A percentile compares a stretch with the other conserved stretches of the same genome.
Conservation (phyloP, 2,888 invertebrate genomes). For the Lepidocyrtinus sp. region DNA sequence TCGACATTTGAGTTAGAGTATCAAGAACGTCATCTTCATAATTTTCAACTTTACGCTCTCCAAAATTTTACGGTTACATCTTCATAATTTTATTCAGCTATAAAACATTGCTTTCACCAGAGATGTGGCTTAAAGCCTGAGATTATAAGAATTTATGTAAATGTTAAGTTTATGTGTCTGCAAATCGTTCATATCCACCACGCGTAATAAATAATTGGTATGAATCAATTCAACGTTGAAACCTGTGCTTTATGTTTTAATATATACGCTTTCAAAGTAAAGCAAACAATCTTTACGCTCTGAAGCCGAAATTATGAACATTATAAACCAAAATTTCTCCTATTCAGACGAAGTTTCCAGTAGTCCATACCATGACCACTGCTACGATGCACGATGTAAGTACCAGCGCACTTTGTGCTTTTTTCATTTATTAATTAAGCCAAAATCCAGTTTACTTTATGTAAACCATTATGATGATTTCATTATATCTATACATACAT, state of each 20-base stretch:
- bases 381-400: constrained; percentile 60
- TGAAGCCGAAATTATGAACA: constrained; percentile 48
- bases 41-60: neutral
- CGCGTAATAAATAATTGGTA: too few relatives aligned
- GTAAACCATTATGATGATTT: too few relatives aligned
- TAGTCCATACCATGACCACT: constrained; percentile 55
- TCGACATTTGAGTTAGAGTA: neutral
- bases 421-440: too few relatives aligned
- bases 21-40: constrained; percentile 2
- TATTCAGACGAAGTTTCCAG: constrained; percentile 36
- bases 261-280: neutral
- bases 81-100: neutral
- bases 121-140: too few relatives aligned
- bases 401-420: neutral
- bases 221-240: too few relatives aligned
- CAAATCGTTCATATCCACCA: too few relatives aligned
- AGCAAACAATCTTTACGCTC: neutral
- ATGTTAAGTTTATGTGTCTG: too few relatives aligned
- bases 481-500: too few relatives aligned
- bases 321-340: constrained; percentile 29
- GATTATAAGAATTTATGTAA: too few relatives aligned
- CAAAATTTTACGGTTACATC: neutral
- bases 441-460: too few relatives aligned
- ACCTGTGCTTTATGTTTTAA: too few relatives aligned
- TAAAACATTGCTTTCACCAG: neutral